These are phyloP conservation scores for Pollenia amentaria DNA, from an alignment of 2,888 invertebrate species.

Conservation along the genomic window DNA sequence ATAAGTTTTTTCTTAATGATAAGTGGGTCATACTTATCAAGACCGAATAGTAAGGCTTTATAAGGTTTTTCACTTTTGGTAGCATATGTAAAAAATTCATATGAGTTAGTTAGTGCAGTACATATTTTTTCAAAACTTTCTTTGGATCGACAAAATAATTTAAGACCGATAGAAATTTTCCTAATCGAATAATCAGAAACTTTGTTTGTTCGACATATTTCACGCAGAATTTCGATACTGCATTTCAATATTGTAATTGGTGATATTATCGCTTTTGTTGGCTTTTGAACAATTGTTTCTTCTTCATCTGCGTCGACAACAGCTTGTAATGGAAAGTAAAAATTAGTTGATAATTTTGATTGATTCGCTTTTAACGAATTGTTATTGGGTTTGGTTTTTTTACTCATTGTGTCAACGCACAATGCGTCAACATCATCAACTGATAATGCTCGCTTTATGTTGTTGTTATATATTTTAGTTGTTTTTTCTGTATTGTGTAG, in stretches of 20 bases:
- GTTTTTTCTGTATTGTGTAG: too few species aligned
- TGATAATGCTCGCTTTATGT: too few species aligned
- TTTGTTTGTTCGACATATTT: constrained; percentile 20
- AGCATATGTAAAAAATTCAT: constrained; percentile 14
- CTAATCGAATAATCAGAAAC: not conserved
- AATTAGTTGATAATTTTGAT: not conserved
- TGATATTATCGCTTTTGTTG: not conserved
- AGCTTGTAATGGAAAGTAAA: not conserved
- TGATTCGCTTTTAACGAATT: not conserved
- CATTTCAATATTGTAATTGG: constrained; percentile 16
- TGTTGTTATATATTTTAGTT: too few species aligned
- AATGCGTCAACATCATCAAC: too few species aligned
- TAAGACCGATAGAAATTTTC: constrained; percentile 2
- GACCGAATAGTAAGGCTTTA: constrained; percentile 12
- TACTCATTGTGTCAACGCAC: too few species aligned
- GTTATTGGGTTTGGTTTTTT: not conserved
- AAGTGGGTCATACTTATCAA: constrained; percentile 20
- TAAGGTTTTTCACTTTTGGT: constrained; percentile 17
- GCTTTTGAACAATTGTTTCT: not conserved
- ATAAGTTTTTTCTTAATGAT: not conserved
- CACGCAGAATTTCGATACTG: constrained; percentile 2
- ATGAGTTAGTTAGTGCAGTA: not conserved
- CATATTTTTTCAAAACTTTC: constrained; percentile 6
- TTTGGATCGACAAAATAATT: not conserved
- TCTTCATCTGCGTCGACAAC: not conserved